Evolutionary conservation across 2,888 invertebrate genomes (phyloP).

Genomic region (Nymphalis c-album): DNA sequence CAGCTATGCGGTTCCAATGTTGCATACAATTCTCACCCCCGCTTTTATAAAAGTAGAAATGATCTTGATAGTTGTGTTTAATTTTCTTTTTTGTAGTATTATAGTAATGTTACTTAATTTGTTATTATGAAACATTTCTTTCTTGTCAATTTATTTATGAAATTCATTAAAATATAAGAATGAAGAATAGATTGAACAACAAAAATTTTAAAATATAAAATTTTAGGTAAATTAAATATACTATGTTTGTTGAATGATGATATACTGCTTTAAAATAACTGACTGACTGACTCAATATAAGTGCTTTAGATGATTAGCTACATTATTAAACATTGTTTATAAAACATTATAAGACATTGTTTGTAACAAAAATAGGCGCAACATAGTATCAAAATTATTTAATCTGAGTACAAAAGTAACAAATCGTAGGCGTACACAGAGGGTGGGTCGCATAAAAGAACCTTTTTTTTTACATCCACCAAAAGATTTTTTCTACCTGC

Average conservation of each 20-base stretch:
- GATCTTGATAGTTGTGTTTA: slow-evolving; percentile 44
- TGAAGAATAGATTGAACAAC: no score
- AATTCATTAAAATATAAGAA: no score
- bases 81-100: no score
- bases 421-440: slow-evolving; percentile 68
- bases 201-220: no score
- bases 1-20: slow-evolving; percentile 48
- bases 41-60: slow-evolving; percentile 35
- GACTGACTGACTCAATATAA: no score
- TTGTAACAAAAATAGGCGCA: neutral
- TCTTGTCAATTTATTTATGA: no score
- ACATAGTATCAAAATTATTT: slow-evolving; percentile 43
- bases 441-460: slow-evolving; percentile 75
- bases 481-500: slow-evolving; percentile 79
- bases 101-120: neutral
- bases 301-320: no score
- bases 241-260: no score
- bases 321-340: neutral
- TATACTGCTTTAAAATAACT: no score
- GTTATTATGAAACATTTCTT: no score
- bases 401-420: slow-evolving; percentile 46
- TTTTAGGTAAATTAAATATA: no score
- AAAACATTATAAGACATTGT: no score
- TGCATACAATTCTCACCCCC: slow-evolving; percentile 57
- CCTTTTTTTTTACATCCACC: slow-evolving; percentile 72